Percentiles rank a stretch among this genome's conserved stretches.
phyloP scores from a whole-genome alignment of 2,797 vertebrate species.

The Lophius americanus region DNA sequence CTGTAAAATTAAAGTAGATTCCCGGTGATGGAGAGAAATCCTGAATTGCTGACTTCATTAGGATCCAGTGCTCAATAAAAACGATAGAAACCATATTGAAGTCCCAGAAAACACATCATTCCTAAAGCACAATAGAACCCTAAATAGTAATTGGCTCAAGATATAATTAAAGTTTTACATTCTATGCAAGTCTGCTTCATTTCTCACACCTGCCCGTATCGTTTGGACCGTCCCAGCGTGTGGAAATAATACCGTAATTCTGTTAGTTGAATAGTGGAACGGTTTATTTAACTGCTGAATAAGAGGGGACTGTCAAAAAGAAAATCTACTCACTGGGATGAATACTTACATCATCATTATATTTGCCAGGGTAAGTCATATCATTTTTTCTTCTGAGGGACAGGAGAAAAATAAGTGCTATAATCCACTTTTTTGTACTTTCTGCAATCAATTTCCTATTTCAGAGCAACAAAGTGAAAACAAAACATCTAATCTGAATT shows the following conservation, averaged over 20 bases:
- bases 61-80: slow-evolving; percentile 62
- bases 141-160: slow-evolving; percentile 46
- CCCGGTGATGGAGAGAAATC: slow-evolving; percentile 44
- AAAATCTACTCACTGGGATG: slow-evolving; percentile 35
- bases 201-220: slow-evolving; percentile 25
- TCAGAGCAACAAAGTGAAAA: slow-evolving; percentile 2
- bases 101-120: slow-evolving; percentile 55
- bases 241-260: slow-evolving; percentile 16
- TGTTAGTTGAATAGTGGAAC: slow-evolving; percentile 24
- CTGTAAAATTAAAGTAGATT: slow-evolving; percentile 29
- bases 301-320: background rate
- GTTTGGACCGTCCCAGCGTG: slow-evolving; percentile 20
- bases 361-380: background rate
- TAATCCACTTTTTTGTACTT: too few species aligned
- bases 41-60: slow-evolving; percentile 51
- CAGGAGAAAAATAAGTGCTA: too few species aligned
- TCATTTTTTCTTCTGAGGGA: too few species aligned
- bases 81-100: slow-evolving; percentile 46
- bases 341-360: slow-evolving; percentile 41
- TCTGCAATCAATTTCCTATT: background rate
- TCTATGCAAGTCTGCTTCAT: slow-evolving; percentile 20
- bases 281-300: slow-evolving; percentile 30
- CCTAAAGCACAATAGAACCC: slow-evolving; percentile 48
- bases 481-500: background rate
- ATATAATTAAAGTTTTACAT: slow-evolving; percentile 66